These are phyloP conservation scores for Polyploca ridens DNA, from an alignment of 2,888 invertebrate genomes.

Conservation along the genomic window DNA sequence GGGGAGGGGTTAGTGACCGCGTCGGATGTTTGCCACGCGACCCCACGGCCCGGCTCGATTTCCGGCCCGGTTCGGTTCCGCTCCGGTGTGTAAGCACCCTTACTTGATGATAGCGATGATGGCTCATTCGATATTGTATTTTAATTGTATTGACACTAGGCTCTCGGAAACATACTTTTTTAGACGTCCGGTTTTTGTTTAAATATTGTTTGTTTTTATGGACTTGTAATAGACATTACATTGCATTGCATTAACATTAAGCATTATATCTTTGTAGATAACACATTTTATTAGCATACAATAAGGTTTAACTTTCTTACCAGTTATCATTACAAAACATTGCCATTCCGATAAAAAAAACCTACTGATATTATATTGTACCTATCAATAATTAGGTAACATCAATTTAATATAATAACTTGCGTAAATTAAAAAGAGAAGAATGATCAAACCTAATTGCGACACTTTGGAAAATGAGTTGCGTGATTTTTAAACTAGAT, in stretches of 20 bases:
- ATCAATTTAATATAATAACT: too few relatives aligned
- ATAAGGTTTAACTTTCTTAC: too few relatives aligned
- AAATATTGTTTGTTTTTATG: neutral
- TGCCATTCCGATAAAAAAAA: too few relatives aligned
- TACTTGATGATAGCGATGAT: slow-evolving; percentile 18
- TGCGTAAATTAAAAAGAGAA: too few relatives aligned
- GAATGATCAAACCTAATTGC: too few relatives aligned
- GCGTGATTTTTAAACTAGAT: slow-evolving; percentile 3
- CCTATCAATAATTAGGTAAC: too few relatives aligned
- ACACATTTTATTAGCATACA: too few relatives aligned
- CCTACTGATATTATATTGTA: too few relatives aligned
- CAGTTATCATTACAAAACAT: too few relatives aligned
- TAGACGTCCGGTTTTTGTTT: slow-evolving; percentile 3
- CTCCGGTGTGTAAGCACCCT: slow-evolving; percentile 44
- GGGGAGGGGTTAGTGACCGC: slow-evolving; percentile 66
- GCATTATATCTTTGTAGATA: too few relatives aligned
- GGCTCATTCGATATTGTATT: slow-evolving; percentile 6
- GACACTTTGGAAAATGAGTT: neutral
- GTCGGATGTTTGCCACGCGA: slow-evolving; percentile 49
- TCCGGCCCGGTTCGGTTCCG: slow-evolving; percentile 56
- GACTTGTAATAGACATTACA: too few relatives aligned
- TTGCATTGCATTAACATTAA: too few relatives aligned
- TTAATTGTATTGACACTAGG: slow-evolving; percentile 5
- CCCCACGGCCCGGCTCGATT: slow-evolving; percentile 63
- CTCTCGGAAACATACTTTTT: slow-evolving; percentile 1